Evolutionary conservation across 37 sponge, comb jelly and placozoan species (phyloP).

Genomic region (Ephydatia muelleri): DNA sequence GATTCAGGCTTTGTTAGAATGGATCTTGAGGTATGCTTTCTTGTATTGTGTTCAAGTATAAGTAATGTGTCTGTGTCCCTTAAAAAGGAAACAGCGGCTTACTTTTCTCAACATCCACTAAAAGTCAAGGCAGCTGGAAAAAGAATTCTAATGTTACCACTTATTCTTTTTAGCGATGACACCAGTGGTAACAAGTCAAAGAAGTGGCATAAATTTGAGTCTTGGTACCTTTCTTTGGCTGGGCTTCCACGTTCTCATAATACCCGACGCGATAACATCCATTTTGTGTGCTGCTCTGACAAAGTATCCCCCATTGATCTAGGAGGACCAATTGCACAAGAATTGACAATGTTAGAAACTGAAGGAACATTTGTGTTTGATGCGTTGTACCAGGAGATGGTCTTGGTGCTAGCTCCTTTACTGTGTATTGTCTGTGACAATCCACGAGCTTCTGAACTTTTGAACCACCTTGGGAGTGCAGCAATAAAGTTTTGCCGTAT

Average conservation of each 20-base stretch:
- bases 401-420: constrained; percentile 34
- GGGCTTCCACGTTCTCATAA: constrained; percentile 30
- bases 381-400: too few species aligned
- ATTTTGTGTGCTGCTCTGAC: constrained; percentile 50
- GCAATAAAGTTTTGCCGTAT: constrained; percentile 47
- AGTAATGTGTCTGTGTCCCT: too few species aligned
- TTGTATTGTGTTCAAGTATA: too few species aligned
- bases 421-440: constrained; percentile 34
- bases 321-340: constrained; percentile 15
- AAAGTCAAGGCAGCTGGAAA: too few species aligned
- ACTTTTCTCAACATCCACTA: too few species aligned
- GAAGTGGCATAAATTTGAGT: constrained; percentile 64
- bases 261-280: constrained; percentile 30
- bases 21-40: too few species aligned
- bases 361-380: too few species aligned
- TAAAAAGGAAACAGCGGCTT: too few species aligned
- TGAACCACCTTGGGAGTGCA: constrained; percentile 29
- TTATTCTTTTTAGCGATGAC: constrained; percentile 51
- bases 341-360: constrained; percentile 12
- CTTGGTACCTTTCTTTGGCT: constrained; percentile 44
- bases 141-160: constrained; percentile 11
- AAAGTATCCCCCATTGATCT: constrained; percentile 13
- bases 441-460: constrained; percentile 34
- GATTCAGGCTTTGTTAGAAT: too few species aligned
- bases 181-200: constrained; percentile 58